Base-by-base conservation (phyloP, 2,113 vertebrate species). In the Heterocephalus glaber region DNA sequence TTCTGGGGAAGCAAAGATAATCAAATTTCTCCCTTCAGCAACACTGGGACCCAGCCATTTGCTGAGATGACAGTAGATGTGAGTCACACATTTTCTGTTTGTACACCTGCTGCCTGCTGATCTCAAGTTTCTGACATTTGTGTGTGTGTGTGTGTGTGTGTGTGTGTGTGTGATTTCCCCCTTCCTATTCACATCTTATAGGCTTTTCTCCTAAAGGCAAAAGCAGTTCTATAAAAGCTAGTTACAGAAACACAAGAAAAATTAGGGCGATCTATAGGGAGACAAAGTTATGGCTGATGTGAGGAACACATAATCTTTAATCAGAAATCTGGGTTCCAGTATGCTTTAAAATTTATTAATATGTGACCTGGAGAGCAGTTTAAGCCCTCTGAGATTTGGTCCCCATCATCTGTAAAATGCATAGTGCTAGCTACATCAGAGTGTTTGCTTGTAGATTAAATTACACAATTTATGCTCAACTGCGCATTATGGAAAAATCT, bases 1-100 rank as follows among this genome's bases (percentile, higher is more conserved):
- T 96, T 98, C 85, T 88, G 89, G 81, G 97, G 96, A 96, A 96
- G 92, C 47, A 96, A 97, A 97, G 95, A 97, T 98, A 97, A 97
- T 97, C 97, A 97, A 93, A 97, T 95, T 92, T 82, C 92, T 61
- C 90, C 89, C 92, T 95, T 96, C 89, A 95, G 95, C 97, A 96
- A 95, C 95, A 97, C 93, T 97, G 95, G 80, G 95, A 95, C 66
- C 54, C 79, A 82, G 77, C 81, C 92, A 86, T 95, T 97, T 94
- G 87, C 87, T 0, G 60, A 92, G 92, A 97, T 68, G 94, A 97
- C 95, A 96, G 70, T 95, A 84, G 83, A 93, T 96, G n/a, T 92
- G 95, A 92, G 65, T 80, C 2, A 4, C 24, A 54, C 63, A 92
- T 92, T 94, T 93, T 86, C 83, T 52, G 19, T 95, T 92, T 92